Evolutionary conservation across 2,113 vertebrate genomes (phyloP), one percentile per base, ranked within the genome.

Genomic region (Siniperca knerii): DNA sequence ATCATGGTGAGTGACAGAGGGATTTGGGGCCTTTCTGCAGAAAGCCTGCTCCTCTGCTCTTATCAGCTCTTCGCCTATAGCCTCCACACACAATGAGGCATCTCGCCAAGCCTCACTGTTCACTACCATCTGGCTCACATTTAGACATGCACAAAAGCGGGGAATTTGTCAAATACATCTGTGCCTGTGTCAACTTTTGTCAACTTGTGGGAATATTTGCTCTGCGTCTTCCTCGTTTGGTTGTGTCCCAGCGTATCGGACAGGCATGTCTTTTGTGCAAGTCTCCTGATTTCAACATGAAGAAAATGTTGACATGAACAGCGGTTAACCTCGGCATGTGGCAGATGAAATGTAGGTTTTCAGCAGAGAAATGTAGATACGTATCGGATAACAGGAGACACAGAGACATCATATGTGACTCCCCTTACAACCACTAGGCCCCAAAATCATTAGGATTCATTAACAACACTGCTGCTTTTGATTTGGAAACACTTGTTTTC

Each of bases 131-230:
- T 96, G 96, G 94, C 93, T 95, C 93, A 90, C 90, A 96, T 96
- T 96, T 95, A 89, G 83, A 91, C 91, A 85, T 82, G 92, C 94
- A 95, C 94, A 94, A 95, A 95, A 92, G 94, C 91, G 66, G 93
- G 89, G 93, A 94, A 96, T 95, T 95, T 95, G 94, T 96, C 95
- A 95, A 90, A 94, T 93, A 93, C 95, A 94, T 95, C 93, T 93
- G 92, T 92, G 94, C 92, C 92, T 94, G 87, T 92, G 89, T 95
- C 90, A 92, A 94, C 93, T 95, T 93, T 94, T 93, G 93, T 95
- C 93, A 94, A 94, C 92, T 94, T 93, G 90, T 93, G 90, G 88
- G 92, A 93, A 94, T 93, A 93, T 94, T 94, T 93, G 93, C 94
- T 92, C 87, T 72, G 83, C 76, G 79, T 90, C 94, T 83, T 92